Base-by-base conservation (phyloP, 2,888 invertebrate genomes). In the Cataglyphis rosenhaueri region DNA sequence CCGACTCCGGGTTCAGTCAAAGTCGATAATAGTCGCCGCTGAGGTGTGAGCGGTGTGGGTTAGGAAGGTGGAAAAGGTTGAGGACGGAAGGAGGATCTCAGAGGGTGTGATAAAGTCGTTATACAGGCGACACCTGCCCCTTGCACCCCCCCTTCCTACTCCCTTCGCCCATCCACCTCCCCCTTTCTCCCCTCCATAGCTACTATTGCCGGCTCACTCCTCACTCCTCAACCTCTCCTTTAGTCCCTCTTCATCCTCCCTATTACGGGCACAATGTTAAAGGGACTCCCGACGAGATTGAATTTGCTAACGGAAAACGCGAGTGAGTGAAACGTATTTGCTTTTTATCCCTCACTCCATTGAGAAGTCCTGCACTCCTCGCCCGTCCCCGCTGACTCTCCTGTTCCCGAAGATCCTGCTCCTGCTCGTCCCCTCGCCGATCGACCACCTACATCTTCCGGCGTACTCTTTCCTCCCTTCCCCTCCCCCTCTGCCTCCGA, bases 291-390 rank as follows among this genome's bases (percentile, higher is more conserved):
- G 92, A 92, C 93, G 93, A 94, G 93, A 94, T 94, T 94, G 94
- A 94, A 94, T 94, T 94, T 94, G 93, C 94, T 92, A 93, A 93
- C 93, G 92, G 93, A 93, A 93, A 93, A 93, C 92, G 93, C 93
- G 94, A 93, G 93, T 92, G 93, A 94, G 93, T 93, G 93, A 93
- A 94, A 93, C 93, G 93, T 94, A 94, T 94, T 94, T 94, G 94
- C 94, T 94, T 94, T 94, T 93, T 93, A 94, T 93, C 92, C 93
- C 92, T 92, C 91, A 90, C 92, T 92, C 92, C 92, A 92, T 93
- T 92, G 91, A 92, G 91, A 90, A 91, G 89, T 91, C 90, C 90
- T 87, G 88, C 90, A 86, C 87, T 87, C 88, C 85, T 82, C 87
- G 78, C 82, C 85, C 75, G 62, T 29, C 57, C 71, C 21, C 82